These are phyloP conservation scores for Amphimedon queenslandica DNA, from an alignment of 37 sponge, comb jelly and placozoan genomes.

Conservation along the genomic window DNA sequence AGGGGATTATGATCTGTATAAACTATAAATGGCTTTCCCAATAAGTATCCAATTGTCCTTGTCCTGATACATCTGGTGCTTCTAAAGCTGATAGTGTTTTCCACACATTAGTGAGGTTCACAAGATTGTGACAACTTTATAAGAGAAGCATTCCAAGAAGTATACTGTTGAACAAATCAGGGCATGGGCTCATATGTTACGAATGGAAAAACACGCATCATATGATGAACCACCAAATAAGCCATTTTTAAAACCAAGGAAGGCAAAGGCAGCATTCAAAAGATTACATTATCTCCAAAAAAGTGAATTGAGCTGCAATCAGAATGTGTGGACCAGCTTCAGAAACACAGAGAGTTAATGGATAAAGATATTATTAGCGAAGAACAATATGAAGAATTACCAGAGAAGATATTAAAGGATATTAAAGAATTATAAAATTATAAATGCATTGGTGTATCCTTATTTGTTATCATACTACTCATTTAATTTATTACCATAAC, in stretches of 20 bases:
- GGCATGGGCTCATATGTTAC: slow-evolving; percentile 53
- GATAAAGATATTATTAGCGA: slow-evolving; percentile 12
- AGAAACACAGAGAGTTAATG: slow-evolving; percentile 3
- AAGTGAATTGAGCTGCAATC: background rate
- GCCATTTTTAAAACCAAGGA: slow-evolving; percentile 28
- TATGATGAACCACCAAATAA: slow-evolving; percentile 41
- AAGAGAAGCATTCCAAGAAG: background rate
- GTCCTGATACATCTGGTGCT: no score
- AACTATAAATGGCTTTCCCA: no score
- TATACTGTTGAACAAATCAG: slow-evolving; percentile 22
- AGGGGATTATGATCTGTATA: slow-evolving; percentile 33
- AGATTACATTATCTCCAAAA: no score
- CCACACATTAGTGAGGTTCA: background rate
- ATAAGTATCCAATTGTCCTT: no score
- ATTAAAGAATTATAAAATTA: slow-evolving; percentile 1
- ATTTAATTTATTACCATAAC: slow-evolving; percentile 8
- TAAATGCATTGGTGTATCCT: background rate
- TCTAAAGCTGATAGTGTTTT: no score
- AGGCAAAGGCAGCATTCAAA: background rate
- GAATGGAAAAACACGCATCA: slow-evolving; percentile 30
- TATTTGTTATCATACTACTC: background rate
- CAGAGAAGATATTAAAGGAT: slow-evolving; percentile 2
- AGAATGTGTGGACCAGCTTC: background rate
- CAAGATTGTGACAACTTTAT: background rate
- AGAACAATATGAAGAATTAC: slow-evolving; percentile 15